Evolutionary conservation across 2,888 invertebrate genomes (phyloP).

Genomic region (Halocaridina rubra): DNA sequence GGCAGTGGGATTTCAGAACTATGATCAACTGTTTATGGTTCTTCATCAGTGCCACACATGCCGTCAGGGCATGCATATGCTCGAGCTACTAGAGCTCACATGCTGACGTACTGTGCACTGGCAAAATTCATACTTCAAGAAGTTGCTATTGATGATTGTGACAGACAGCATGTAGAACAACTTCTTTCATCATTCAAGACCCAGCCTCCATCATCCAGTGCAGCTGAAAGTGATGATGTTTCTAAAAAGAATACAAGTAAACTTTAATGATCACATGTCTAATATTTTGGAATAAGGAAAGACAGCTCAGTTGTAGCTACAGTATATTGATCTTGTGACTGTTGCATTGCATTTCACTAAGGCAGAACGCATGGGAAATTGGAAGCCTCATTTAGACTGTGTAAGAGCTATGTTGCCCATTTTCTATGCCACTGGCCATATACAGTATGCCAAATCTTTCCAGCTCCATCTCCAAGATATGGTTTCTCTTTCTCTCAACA

Average conservation of each 20-base stretch:
- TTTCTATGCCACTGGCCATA: not conserved
- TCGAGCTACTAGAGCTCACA: constrained; percentile 5
- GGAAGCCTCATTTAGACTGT: constrained; percentile 65
- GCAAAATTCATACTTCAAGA: not conserved
- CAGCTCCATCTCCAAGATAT: not conserved
- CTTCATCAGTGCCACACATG: constrained; percentile 15
- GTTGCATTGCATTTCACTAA: constrained; percentile 65
- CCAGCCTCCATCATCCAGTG: not conserved
- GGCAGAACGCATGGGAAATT: not conserved
- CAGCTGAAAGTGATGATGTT: not conserved
- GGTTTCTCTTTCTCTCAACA: not conserved
- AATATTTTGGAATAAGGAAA: too few species aligned
- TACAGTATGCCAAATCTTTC: not conserved
- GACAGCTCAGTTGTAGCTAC: not conserved
- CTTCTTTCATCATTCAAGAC: not conserved
- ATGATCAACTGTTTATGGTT: constrained; percentile 1
- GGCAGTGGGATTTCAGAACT: not conserved
- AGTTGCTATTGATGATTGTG: too few species aligned
- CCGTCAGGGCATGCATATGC: too few species aligned
- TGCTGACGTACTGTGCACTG: not conserved
- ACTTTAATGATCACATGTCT: too few species aligned
- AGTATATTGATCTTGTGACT: not conserved
- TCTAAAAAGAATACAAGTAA: too few species aligned
- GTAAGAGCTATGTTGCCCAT: constrained; percentile 65
- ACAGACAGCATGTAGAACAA: not conserved